Percentiles rank a stretch among this genome's conserved stretches.
Conservation (phyloP, 2,888 invertebrate species). For the Dolomedes plantarius region DNA sequence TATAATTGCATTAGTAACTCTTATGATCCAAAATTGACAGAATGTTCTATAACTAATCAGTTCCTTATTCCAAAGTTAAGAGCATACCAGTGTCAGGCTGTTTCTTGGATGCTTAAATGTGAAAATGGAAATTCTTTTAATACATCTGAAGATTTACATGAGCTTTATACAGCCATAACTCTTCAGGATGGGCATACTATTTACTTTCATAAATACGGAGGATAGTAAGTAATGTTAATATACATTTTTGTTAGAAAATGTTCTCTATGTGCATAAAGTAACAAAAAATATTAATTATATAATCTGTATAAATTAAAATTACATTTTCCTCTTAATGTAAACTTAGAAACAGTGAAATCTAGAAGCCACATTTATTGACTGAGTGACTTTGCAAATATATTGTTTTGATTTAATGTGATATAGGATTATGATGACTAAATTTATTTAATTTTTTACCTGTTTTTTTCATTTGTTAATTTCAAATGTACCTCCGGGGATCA, state of each 20-base stretch:
- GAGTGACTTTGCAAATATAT: too few species aligned
- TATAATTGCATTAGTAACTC: constrained; percentile 23
- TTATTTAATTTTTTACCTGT: too few species aligned
- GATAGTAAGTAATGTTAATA: constrained; percentile 76
- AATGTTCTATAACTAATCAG: constrained; percentile 74
- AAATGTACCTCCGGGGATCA: too few species aligned
- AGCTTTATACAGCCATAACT: constrained; percentile 75
- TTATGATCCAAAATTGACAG: constrained; percentile 1
- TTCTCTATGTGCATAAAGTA: background rate
- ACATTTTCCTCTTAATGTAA: too few species aligned
- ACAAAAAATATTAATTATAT: too few species aligned
- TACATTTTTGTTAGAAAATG: background rate
- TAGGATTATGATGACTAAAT: too few species aligned
- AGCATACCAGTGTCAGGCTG: constrained; percentile 82
- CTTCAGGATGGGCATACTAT: constrained; percentile 75
- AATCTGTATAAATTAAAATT: too few species aligned
- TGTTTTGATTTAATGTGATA: too few species aligned
- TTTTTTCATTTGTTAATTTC: too few species aligned
- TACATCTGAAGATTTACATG: constrained; percentile 74
- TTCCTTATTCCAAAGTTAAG: constrained; percentile 80
- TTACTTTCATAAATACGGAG: constrained; percentile 79
- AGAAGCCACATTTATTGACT: too few species aligned
- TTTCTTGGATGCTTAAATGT: constrained; percentile 83
- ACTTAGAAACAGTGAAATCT: too few species aligned
- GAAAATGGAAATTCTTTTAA: constrained; percentile 77